Conservation (phyloP, 2,113 vertebrate species). For the Petromus typicus region DNA sequence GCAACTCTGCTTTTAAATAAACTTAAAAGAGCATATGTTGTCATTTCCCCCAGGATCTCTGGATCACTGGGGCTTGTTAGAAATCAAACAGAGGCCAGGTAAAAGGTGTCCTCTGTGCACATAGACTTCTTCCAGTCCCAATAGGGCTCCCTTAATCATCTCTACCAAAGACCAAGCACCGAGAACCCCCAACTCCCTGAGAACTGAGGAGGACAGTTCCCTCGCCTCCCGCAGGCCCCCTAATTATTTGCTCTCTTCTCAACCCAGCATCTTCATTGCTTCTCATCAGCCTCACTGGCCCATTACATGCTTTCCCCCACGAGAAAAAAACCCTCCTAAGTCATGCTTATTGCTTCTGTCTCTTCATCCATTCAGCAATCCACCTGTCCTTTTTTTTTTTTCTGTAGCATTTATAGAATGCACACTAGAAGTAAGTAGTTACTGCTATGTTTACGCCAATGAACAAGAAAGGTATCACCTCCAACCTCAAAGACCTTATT, state of each 20-base stretch:
- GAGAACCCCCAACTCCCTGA: background rate
- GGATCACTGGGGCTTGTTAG: constrained; percentile 81
- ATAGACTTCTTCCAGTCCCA: constrained; percentile 79
- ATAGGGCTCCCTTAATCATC: constrained; percentile 77
- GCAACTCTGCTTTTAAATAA: constrained; percentile 78
- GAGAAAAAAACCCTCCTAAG: background rate
- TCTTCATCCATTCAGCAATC: background rate
- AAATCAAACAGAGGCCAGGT: constrained; percentile 85
- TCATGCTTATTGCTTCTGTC: background rate
- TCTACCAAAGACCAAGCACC: background rate
- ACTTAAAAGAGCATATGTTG: constrained; percentile 78
- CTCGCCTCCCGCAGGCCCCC: background rate
- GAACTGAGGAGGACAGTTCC: background rate
- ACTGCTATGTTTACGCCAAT: background rate
- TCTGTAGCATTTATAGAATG: background rate
- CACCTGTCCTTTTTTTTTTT: background rate
- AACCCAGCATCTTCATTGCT: background rate
- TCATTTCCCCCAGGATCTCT: constrained; percentile 75
- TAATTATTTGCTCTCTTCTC: background rate
- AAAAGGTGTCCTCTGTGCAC: constrained; percentile 81
- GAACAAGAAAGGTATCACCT: background rate
- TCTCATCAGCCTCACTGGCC: background rate
- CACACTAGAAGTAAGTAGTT: background rate
- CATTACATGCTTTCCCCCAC: background rate
- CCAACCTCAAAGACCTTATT: background rate